Evolutionary conservation across 2,888 invertebrate genomes (phyloP).

Genomic region (Euproctis similis): DNA sequence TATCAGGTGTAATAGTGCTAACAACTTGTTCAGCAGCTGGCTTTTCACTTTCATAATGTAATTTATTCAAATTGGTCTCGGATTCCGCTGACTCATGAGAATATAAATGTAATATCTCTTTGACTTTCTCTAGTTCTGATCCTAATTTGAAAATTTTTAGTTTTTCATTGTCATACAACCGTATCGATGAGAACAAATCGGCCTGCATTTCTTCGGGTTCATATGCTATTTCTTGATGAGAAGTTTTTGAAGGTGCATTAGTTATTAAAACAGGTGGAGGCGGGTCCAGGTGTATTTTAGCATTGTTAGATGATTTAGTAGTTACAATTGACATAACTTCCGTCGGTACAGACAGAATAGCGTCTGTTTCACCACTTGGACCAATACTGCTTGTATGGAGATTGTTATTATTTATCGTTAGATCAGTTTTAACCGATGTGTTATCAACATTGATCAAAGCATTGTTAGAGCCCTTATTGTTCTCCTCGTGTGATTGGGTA

Average conservation of each 20-base stretch:
- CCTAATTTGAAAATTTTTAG: conserved; percentile 56
- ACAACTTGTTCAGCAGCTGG: conserved; percentile 8
- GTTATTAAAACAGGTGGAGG: conserved; percentile 27
- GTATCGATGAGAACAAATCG: conserved; percentile 57
- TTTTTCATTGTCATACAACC: conserved; percentile 60
- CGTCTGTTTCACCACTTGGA: no score
- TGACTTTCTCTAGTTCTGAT: conserved; percentile 50
- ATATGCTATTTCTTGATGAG: conserved; percentile 42
- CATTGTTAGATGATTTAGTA: conserved; percentile 11
- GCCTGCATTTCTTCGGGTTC: conserved; percentile 62
- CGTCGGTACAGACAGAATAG: conserved; percentile 11
- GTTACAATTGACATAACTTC: conserved; percentile 8
- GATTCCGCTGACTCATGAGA: conserved; percentile 45
- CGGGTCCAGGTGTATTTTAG: conserved; percentile 17
- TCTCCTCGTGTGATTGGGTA: conserved; percentile 29
- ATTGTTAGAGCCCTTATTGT: conserved; percentile 33
- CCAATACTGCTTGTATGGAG: no score
- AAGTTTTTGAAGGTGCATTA: conserved; percentile 9
- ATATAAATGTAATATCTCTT: conserved; percentile 54
- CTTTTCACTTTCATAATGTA: conserved; percentile 47
- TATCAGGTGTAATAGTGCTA: conserved; percentile 1
- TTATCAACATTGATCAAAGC: conserved; percentile 45
- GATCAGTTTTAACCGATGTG: conserved; percentile 40
- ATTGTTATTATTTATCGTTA: conserved; percentile 42
- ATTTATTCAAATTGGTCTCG: conserved; percentile 40